Evolutionary conservation across 2,797 vertebrate species (phyloP).

Genomic region (Moxostoma hubbsi): DNA sequence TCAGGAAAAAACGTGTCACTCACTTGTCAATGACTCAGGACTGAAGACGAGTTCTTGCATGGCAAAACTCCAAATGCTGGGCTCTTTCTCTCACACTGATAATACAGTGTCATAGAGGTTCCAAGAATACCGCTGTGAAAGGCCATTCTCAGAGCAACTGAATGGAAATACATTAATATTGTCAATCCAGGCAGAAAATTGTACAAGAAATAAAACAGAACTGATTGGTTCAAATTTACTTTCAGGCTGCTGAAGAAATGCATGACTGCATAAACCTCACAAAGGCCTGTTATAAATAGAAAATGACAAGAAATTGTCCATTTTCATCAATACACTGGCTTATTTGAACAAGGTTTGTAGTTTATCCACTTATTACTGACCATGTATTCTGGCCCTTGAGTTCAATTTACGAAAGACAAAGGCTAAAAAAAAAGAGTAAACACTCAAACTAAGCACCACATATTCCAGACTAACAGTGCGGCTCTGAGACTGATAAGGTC

Average conservation of each 20-base stretch:
- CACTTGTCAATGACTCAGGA: constrained; percentile 62
- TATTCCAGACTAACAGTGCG: constrained; percentile 40
- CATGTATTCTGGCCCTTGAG: constrained; percentile 27
- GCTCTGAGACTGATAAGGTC: constrained; percentile 61
- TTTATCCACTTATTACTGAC: neutral
- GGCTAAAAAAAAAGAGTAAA: constrained; percentile 19
- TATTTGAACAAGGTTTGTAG: neutral
- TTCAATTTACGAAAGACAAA: constrained; percentile 42
- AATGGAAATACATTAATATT: constrained; percentile 16
- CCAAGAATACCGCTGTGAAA: neutral
- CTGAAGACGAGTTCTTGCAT: constrained; percentile 65
- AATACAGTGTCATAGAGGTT: neutral
- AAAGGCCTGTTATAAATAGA: neutral
- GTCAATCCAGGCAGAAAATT: constrained; percentile 8
- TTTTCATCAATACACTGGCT: neutral
- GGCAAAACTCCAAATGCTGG: constrained; percentile 60
- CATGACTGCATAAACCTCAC: neutral
- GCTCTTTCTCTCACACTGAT: constrained; percentile 38
- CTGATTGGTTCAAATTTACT: neutral
- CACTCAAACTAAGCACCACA: constrained; percentile 49
- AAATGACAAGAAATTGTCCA: neutral
- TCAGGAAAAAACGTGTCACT: constrained; percentile 56
- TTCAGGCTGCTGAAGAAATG: neutral
- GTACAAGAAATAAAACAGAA: constrained; percentile 16
- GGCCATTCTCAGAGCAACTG: neutral